Evolutionary conservation across 2,888 invertebrate species (phyloP), one percentile per base, ranked within the genome.

Genomic region (Orthosia gracilis): DNA sequence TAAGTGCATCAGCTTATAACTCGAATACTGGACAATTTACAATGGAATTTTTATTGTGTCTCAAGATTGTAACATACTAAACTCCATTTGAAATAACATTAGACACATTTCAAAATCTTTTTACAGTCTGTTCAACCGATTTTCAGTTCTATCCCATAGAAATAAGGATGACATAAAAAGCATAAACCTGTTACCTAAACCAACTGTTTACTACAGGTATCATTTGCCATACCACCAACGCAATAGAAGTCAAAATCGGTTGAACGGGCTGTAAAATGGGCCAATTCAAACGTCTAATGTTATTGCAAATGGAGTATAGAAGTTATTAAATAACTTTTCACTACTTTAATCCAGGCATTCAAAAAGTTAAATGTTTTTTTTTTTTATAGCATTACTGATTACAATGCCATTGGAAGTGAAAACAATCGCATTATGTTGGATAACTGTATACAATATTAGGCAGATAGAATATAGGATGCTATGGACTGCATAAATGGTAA

Each of bases 381-480:
- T 84, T 75, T 69, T 26, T 76, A 63, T 75, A 72, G 47, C 64
- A 62, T 69, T 68, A 64, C 73, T 82, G 78, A 76, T 73, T 73
- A 31, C 18, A 67, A 72, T 72, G 57, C 59, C 52, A 73, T 72
- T 79, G 62, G 49, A 57, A 72, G 18, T 73, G 31, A 69, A 75
- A 78, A 73, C 58, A 61, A 70, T 74, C 61, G 31, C 45, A 71
- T 69, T 59, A 52, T 61, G 61, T 64, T 67, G 63, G 15, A 69
- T 69, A 73, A 73, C 23, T 66, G 58, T 66, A 49, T 49, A 58
- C 18, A 69, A 23, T 5, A 17, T 49, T 13, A 31, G 26, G 73
- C 40, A 61, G 49, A 50, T 61, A 61, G n/a, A n/a, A 61, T 79
- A 3, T 61, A 55, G 52, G 31, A 21, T 9, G 4, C 21, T 49